These are phyloP conservation scores for Oryzias curvinotus DNA, from an alignment of 2,113 vertebrate genomes.

Conservation along the genomic window DNA sequence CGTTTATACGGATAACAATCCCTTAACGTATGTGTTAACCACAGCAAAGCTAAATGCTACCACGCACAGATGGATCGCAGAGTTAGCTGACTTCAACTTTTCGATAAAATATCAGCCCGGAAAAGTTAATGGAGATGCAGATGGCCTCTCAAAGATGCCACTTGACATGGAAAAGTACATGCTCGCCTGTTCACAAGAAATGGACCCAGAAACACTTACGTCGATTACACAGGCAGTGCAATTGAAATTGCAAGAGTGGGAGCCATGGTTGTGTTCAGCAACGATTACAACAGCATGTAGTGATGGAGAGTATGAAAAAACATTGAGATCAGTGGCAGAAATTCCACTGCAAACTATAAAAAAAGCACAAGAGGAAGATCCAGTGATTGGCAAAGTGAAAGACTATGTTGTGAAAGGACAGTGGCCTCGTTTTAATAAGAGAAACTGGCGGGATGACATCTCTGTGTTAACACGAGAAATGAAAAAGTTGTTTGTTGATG, in stretches of 20 bases:
- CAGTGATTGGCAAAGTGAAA: neutral
- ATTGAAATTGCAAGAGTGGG: neutral
- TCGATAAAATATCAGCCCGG: no score
- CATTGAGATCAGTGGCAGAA: neutral
- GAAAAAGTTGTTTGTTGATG: neutral
- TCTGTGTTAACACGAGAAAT: conserved; percentile 7
- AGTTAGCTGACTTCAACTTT: neutral
- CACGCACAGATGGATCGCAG: neutral
- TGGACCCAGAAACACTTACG: neutral
- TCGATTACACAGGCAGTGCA: neutral
- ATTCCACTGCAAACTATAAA: neutral
- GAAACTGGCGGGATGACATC: neutral
- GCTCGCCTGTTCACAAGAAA: neutral
- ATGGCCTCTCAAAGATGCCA: neutral
- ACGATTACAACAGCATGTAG: neutral
- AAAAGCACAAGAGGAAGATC: neutral
- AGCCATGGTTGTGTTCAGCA: neutral
- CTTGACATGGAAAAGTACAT: neutral
- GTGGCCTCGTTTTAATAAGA: neutral
- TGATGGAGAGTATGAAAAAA: neutral
- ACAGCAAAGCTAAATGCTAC: neutral
- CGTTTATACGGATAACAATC: conserved; percentile 1
- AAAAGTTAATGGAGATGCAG: neutral
- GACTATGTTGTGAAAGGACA: neutral
- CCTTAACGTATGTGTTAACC: neutral